Evolutionary conservation across 1,140 invertebrate genomes (phyloP).

Genomic region (Hycleus phaleratus): DNA sequence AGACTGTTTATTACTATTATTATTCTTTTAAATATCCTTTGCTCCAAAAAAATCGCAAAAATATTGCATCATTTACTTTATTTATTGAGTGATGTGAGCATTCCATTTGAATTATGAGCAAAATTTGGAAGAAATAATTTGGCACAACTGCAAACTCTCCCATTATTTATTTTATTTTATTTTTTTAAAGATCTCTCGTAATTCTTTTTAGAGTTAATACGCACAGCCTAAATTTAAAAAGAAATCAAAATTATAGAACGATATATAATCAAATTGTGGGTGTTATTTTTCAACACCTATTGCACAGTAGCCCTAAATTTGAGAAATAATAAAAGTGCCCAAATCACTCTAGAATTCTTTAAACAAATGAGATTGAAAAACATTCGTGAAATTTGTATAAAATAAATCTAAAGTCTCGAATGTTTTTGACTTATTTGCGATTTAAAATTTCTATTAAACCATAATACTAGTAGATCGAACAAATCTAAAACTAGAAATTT

Average conservation of each 20-base stretch:
- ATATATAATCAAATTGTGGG: too few species aligned
- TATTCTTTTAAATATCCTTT: too few species aligned
- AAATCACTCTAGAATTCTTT: constrained; percentile 27
- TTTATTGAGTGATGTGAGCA: constrained; percentile 32
- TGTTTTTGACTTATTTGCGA: too few species aligned
- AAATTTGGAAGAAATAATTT: constrained; percentile 27
- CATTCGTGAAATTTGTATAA: background rate
- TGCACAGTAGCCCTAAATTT: constrained; percentile 21
- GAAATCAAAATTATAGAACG: constrained; percentile 3
- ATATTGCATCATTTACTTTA: constrained; percentile 9
- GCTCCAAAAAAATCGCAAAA: constrained; percentile 8
- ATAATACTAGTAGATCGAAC: background rate
- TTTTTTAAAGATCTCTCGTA: too few species aligned
- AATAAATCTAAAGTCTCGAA: too few species aligned
- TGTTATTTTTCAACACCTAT: background rate
- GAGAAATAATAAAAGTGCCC: constrained; percentile 29
- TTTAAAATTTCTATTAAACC: too few species aligned
- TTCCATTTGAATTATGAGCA: constrained; percentile 15
- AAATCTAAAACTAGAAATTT: constrained; percentile 3
- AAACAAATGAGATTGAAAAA: too few species aligned
- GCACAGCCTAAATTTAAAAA: constrained; percentile 31
- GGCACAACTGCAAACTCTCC: constrained; percentile 21
- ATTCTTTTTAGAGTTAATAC: constrained; percentile 23
- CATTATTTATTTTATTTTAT: too few species aligned
- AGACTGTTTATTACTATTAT: constrained; percentile 8